These are phyloP conservation scores for Megaceryle torquata DNA, from an alignment of 2,113 vertebrate genomes.

Conservation along the genomic window DNA sequence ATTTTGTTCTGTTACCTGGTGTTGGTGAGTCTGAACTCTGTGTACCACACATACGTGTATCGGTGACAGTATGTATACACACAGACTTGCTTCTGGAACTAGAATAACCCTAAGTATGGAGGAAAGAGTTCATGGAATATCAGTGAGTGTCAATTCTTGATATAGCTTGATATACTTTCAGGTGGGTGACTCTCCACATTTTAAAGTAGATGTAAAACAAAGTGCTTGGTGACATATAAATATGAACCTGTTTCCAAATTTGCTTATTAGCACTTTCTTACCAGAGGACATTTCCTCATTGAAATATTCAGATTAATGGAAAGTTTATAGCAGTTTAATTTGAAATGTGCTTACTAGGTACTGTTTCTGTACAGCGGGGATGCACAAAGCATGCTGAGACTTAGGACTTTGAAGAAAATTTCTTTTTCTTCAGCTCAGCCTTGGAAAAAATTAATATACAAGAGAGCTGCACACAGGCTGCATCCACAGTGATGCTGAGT, in stretches of 20 bases:
- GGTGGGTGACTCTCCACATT: background rate
- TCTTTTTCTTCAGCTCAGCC: background rate
- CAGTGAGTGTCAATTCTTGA: background rate
- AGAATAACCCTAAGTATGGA: background rate
- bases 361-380: background rate
- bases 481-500: background rate
- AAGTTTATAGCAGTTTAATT: background rate
- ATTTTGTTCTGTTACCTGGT: background rate
- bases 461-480: background rate
- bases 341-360: background rate
- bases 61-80: background rate
- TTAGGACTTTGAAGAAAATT: background rate
- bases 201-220: background rate
- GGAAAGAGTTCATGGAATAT: background rate
- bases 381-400: background rate
- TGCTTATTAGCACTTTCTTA: background rate
- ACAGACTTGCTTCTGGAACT: background rate
- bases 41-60: background rate
- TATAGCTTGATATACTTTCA: background rate
- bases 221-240: background rate
- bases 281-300: background rate
- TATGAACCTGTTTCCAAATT: background rate
- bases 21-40: background rate
- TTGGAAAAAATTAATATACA: background rate
- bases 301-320: background rate